A percentile compares a stretch with the other conserved stretches of the same genome.
phyloP scores from a whole-genome alignment of 2,888 invertebrate genomes.

The Tridacna gigas region DNA sequence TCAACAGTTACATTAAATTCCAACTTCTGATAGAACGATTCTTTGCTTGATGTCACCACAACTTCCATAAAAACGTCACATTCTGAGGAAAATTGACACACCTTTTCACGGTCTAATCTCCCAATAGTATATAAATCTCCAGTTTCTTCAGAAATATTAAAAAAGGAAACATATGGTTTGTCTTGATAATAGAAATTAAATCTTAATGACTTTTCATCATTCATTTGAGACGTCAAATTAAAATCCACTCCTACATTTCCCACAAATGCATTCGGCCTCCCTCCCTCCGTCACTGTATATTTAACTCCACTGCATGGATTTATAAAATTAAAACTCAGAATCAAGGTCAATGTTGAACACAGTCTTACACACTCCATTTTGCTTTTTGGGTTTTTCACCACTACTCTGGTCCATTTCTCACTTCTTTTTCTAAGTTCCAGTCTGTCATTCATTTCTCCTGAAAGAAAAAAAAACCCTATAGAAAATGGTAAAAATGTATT shows the following conservation, averaged over 20 bases:
- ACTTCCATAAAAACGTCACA: slow-evolving; percentile 71
- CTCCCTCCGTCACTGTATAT: slow-evolving; percentile 65
- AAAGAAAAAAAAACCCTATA: no score
- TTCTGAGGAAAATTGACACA: slow-evolving; percentile 68
- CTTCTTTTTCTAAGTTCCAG: no score
- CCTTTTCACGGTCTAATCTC: slow-evolving; percentile 72
- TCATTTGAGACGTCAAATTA: slow-evolving; percentile 64
- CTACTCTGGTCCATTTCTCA: no score
- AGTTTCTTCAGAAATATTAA: slow-evolving; percentile 70
- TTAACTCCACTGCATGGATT: slow-evolving; percentile 41
- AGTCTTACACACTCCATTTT: not conserved
- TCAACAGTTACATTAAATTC: slow-evolving; percentile 76
- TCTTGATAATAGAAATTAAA: slow-evolving; percentile 74
- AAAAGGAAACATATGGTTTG: slow-evolving; percentile 64
- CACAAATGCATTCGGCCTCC: slow-evolving; percentile 57
- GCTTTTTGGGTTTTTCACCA: slow-evolving; percentile 8
- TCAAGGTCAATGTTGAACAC: slow-evolving; percentile 21
- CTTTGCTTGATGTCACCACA: slow-evolving; percentile 73
- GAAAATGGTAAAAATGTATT: not conserved
- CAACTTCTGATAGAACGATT: slow-evolving; percentile 75
- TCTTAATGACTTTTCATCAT: slow-evolving; percentile 63
- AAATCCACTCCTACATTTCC: slow-evolving; percentile 75
- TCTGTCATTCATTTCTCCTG: no score
- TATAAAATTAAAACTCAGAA: slow-evolving; percentile 13
- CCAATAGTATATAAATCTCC: slow-evolving; percentile 70